phyloP scores from a whole-genome alignment of 2,888 invertebrate species.

The Congeria kusceri region DNA sequence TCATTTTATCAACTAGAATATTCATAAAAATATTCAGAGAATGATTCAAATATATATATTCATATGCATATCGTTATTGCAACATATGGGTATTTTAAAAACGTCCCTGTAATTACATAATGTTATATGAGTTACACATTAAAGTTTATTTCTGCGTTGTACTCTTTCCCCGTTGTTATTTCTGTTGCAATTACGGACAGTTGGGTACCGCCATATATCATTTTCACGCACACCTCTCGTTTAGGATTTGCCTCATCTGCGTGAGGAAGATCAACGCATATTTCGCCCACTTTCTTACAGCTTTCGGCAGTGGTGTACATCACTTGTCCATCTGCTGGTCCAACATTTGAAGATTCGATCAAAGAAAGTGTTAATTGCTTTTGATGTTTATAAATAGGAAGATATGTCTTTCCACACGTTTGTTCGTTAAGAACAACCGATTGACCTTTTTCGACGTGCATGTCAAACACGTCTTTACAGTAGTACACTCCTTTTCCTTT shows the following conservation, averaged over 20 bases:
- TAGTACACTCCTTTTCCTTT: conserved; percentile 3
- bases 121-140: background rate
- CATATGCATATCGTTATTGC: too few species aligned
- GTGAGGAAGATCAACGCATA: background rate
- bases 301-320: background rate
- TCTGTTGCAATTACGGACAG: conserved; percentile 51
- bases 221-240: conserved; percentile 33
- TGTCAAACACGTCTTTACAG: conserved; percentile 35
- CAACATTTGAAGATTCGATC: background rate
- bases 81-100: too few species aligned
- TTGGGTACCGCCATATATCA: conserved; percentile 67
- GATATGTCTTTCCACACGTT: conserved; percentile 17
- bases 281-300: conserved; percentile 1
- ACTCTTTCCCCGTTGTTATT: conserved; percentile 33
- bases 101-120: too few species aligned
- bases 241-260: background rate
- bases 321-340: background rate
- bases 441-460: conserved; percentile 40
- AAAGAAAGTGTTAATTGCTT: conserved; percentile 14
- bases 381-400: conserved; percentile 37
- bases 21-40: too few species aligned
- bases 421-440: conserved; percentile 10
- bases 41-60: too few species aligned
- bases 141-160: conserved; percentile 26
- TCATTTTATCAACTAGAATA: too few species aligned